Evolutionary conservation across 2,113 vertebrate genomes (phyloP).

Genomic region (Theropithecus gelada): DNA sequence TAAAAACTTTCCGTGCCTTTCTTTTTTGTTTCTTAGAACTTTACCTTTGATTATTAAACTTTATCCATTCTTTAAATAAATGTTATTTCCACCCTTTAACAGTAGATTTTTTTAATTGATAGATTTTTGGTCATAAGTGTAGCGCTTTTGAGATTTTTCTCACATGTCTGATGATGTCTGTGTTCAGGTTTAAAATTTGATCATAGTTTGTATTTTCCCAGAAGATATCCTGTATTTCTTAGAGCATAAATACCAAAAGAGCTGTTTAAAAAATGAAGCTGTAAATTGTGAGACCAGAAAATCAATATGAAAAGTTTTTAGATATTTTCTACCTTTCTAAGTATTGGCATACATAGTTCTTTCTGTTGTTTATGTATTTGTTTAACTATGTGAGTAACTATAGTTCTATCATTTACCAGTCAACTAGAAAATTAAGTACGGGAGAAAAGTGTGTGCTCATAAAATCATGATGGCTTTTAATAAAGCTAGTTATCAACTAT

Average conservation of each 20-base stretch:
- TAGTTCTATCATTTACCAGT: neutral
- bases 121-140: constrained; percentile 58
- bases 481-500: neutral
- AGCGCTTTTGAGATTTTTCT: constrained; percentile 63
- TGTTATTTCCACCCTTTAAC: constrained; percentile 36
- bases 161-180: constrained; percentile 20
- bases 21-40: neutral
- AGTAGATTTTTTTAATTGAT: constrained; percentile 30
- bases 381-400: neutral
- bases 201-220: neutral
- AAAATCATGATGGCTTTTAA: neutral
- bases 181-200: constrained; percentile 47
- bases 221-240: neutral
- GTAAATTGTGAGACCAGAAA: neutral
- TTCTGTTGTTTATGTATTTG: neutral
- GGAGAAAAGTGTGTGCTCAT: neutral
- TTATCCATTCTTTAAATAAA: neutral
- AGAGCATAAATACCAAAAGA: neutral
- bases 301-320: neutral
- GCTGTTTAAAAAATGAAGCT: neutral
- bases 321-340: neutral
- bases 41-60: neutral
- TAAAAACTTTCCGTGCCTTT: neutral
- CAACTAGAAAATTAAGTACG: neutral
- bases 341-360: neutral